Base-by-base conservation (phyloP, 2,888 invertebrate genomes). In the Hirtodrosophila alboralis region DNA sequence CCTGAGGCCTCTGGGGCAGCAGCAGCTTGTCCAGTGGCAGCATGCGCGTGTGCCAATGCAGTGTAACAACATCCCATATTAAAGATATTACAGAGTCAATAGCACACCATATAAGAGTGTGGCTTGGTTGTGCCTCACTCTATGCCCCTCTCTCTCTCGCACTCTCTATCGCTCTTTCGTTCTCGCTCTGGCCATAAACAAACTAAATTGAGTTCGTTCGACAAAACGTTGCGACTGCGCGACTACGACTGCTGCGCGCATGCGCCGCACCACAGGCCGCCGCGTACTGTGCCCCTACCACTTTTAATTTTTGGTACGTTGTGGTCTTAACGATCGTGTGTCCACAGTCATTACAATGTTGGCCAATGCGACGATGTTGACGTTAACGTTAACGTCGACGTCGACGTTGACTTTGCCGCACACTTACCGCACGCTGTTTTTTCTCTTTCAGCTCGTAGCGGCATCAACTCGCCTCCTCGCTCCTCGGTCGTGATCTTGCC, bases 1-100 rank as follows among this genome's bases (percentile, higher is more conserved):
- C 13, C 41, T 8, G 38, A 59, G 41, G 41, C 37, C 70, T 37
- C 59, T 61, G 52, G 72, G 80, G 41, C 71, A 56, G 57, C 71
- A 56, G 57, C 37, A 23, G 73, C 73, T 60, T 66, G 77, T 84
- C 84, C 89, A 87, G 89, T 88, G 89, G 88, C 89, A 88, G 69
- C 77, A 62, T 80, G 89, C 86, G 89, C 88, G 88, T 88, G 88
- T 88, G 88, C 89, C 89, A 89, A 89, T 87, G 89, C 87, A 79
- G 87, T 87, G 87, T 87, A 89, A 88, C 89, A 87, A 88, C 87
- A 86, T 85, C 85, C 85, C 86, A 83, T 86, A 86, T 84, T 84
- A 86, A 85, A 84, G 85, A 85, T 83, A 83, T 85, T 86, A 86
- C 87, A 86, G 85, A 81, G 75, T 77, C 85, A 86, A 81, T 81